Evolutionary conservation across 2,888 invertebrate species (phyloP).

Genomic region (Diogma glabrata): DNA sequence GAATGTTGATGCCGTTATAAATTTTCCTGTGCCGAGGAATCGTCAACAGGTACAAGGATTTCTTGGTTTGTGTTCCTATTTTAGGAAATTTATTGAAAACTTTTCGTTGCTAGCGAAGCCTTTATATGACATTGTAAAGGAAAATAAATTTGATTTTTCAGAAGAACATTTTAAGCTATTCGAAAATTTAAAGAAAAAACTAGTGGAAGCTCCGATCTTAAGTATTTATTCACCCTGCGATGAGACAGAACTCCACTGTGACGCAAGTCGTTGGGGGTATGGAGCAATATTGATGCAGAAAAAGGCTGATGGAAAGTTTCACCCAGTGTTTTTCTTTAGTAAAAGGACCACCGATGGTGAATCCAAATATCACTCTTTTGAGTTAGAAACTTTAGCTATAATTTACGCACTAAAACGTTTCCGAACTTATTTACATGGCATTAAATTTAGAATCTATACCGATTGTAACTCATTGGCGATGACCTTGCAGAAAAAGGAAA

Average conservation of each 20-base stretch:
- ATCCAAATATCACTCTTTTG: not conserved
- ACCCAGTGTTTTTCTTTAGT: not conserved
- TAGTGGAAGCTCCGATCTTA: not conserved
- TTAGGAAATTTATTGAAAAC: not conserved
- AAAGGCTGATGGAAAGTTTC: not conserved
- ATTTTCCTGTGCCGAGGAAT: not conserved
- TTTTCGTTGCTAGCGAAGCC: not conserved
- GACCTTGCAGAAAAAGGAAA: too few relatives aligned
- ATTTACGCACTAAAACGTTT: too few relatives aligned
- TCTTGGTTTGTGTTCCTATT: not conserved
- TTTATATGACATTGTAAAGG: not conserved
- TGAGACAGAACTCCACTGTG: not conserved
- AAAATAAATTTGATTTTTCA: not conserved
- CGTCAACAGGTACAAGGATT: not conserved
- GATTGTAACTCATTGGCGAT: too few relatives aligned
- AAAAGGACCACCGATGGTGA: not conserved
- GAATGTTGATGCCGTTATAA: conserved; percentile 10
- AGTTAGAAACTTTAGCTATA: not conserved
- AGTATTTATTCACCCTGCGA: not conserved
- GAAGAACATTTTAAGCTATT: not conserved
- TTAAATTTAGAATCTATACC: too few relatives aligned
- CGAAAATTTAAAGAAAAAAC: not conserved
- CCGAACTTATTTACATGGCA: too few relatives aligned
- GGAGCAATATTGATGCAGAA: not conserved
- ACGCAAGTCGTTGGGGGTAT: not conserved